Evolutionary conservation across 2,888 invertebrate genomes (phyloP).

Genomic region (Stratiomys singularior): DNA sequence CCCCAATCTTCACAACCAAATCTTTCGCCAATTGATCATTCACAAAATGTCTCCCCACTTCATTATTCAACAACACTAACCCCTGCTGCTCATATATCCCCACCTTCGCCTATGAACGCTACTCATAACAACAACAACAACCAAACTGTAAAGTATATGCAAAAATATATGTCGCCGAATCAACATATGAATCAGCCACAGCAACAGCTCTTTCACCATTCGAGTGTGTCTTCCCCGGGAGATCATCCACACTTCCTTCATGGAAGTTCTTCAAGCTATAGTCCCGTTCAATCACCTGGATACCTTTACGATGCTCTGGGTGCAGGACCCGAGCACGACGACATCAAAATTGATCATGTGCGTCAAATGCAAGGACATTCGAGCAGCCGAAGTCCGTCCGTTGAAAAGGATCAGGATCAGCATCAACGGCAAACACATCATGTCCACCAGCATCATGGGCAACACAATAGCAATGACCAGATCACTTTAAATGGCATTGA

Average conservation of each 20-base stretch:
- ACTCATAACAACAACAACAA: conserved; percentile 49
- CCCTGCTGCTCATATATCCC: conserved; percentile 43
- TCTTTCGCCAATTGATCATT: conserved; percentile 50
- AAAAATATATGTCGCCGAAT: conserved; percentile 47
- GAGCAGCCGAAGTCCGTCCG: conserved; percentile 60
- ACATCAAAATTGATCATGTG: conserved; percentile 54
- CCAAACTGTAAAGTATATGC: conserved; percentile 52
- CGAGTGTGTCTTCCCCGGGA: conserved; percentile 48
- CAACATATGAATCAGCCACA: conserved; percentile 48
- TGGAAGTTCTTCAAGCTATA: conserved; percentile 53
- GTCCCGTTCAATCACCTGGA: conserved; percentile 54
- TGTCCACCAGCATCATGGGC: conserved; percentile 45
- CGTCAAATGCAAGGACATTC: conserved; percentile 28
- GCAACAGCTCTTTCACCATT: conserved; percentile 50
- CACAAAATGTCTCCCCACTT: conserved; percentile 54
- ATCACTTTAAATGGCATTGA: conserved; percentile 57
- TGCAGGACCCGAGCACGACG: conserved; percentile 52
- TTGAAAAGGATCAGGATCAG: conserved; percentile 58
- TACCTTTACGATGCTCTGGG: conserved; percentile 54
- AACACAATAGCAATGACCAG: conserved; percentile 36
- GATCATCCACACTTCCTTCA: conserved; percentile 43
- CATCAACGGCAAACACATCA: conserved; percentile 49
- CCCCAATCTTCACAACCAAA: conserved; percentile 53
- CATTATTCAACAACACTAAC: conserved; percentile 56
- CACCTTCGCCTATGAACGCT: conserved; percentile 43